Base-by-base conservation (phyloP, 2,797 vertebrate genomes). In the Sternarchorhynchus goeldii region DNA sequence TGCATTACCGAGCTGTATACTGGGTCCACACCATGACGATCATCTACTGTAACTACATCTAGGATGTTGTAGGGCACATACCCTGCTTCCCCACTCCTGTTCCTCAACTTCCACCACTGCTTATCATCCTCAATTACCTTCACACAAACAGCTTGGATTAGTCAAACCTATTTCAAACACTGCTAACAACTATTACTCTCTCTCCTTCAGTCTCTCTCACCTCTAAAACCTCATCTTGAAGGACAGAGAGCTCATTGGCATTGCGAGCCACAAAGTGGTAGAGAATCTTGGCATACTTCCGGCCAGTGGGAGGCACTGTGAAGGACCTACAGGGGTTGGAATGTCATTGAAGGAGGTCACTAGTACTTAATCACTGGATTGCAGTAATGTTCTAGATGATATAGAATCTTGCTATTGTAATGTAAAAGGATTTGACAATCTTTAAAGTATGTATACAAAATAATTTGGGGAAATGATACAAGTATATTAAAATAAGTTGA, bases 101-200 rank as follows among this genome's bases (percentile, higher is more conserved):
- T 99, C 70, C 94, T 90, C 72, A 99, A 79, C 86, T 97, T 98
- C 97, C 98, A 99, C 97, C 96, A 99, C 88, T 97, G 96, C 82
- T 95, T 96, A 75, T 95, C 92, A 18, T 96, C 94, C 79, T 98
- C 97, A 77, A 99, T 73, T 76, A 99, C 95, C 98, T 99, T 88
- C 2, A 80, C 31, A 65, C 50, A 78, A 75, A 85, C 25, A 77
- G 14, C 21, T 17, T 39, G 1, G n/a, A 69, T 70, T 57, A 75
- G 41, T 56, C 18, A 70, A 69, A 18, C 57, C 2, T 21, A 63
- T 56, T 63, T 57, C 10, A 21, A 62, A 55, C 57, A 66, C 53
- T 70, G 39, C 31, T 39, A 2, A 34, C 20, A 39, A 16, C 3
- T 50, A 12, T 12, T 17, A 21, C 32, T 41, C n/a, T 41, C 20